Evolutionary conservation across 2,888 invertebrate genomes (phyloP).

Genomic region (Cephus nigrinus): DNA sequence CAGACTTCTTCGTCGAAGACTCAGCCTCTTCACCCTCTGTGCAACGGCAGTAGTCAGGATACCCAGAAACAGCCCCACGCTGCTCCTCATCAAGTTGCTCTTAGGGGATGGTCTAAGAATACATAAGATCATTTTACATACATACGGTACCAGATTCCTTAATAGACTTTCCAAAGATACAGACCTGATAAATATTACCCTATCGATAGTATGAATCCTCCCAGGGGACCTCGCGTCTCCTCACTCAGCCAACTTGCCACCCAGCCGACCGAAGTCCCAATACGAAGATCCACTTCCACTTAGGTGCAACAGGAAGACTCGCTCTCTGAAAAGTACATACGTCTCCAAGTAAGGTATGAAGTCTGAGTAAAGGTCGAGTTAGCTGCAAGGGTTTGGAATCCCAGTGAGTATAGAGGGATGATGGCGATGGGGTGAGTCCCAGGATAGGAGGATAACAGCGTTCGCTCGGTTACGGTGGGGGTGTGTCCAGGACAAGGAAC

Average conservation of each 20-base stretch:
- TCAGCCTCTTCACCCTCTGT: neutral
- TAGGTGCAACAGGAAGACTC: neutral
- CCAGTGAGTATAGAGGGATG: neutral
- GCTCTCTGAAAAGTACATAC: neutral
- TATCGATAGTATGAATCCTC: neutral
- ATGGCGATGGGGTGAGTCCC: constrained; percentile 34
- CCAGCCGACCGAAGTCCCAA: neutral
- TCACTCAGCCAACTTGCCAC: neutral
- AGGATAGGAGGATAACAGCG: constrained; percentile 47
- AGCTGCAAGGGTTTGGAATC: neutral
- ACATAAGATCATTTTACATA: neutral
- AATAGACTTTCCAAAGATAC: neutral
- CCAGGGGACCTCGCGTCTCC: neutral
- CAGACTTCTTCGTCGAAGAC: neutral
- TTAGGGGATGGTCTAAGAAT: neutral
- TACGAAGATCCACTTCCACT: neutral
- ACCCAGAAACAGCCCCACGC: neutral
- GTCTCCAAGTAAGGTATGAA: neutral
- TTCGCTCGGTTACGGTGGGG: constrained; percentile 61
- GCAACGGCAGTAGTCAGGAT: neutral
- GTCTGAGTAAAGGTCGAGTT: neutral
- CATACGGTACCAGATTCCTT: neutral
- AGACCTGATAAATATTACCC: neutral
- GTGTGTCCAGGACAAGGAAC: constrained; percentile 66
- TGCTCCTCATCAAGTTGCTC: neutral